These are phyloP conservation scores for Cylloceria caligata DNA, from an alignment of 2,888 invertebrate species.

Conservation along the genomic window DNA sequence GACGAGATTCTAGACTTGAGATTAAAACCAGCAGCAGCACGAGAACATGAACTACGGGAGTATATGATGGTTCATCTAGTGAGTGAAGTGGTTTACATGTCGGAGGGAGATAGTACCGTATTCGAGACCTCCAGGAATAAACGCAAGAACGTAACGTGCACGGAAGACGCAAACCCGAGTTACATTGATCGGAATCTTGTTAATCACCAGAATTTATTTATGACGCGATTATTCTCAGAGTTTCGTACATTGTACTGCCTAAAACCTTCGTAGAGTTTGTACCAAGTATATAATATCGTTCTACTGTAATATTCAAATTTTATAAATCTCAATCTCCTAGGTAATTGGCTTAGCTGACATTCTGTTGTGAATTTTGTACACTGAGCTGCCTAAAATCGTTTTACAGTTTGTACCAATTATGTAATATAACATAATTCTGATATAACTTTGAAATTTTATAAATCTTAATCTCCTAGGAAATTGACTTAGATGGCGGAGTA, in stretches of 20 bases:
- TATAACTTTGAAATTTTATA: too few relatives aligned
- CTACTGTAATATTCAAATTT: too few relatives aligned
- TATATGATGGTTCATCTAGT: slow-evolving; percentile 7
- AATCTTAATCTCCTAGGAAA: too few relatives aligned
- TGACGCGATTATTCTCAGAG: not conserved
- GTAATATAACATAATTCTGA: too few relatives aligned
- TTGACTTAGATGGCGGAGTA: too few relatives aligned
- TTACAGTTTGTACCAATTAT: too few relatives aligned
- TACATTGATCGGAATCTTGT: not conserved
- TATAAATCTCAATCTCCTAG: too few relatives aligned
- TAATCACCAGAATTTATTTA: slow-evolving; percentile 3
- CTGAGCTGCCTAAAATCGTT: too few relatives aligned
- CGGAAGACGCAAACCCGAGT: not conserved
- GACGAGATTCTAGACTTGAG: slow-evolving; percentile 61
- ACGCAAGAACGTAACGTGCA: slow-evolving; percentile 7
- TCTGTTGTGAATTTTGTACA: too few relatives aligned
- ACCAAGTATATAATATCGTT: too few relatives aligned
- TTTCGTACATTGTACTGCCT: not conserved
- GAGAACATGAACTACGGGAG: slow-evolving; percentile 35
- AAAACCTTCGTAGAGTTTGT: not conserved
- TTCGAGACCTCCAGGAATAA: not conserved
- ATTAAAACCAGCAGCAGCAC: slow-evolving; percentile 53
- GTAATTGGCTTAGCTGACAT: too few relatives aligned
- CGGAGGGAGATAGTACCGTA: not conserved
- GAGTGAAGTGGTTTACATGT: slow-evolving; percentile 3